phyloP scores from a whole-genome alignment of 2,888 invertebrate genomes.

The Cyaniris semiargus region DNA sequence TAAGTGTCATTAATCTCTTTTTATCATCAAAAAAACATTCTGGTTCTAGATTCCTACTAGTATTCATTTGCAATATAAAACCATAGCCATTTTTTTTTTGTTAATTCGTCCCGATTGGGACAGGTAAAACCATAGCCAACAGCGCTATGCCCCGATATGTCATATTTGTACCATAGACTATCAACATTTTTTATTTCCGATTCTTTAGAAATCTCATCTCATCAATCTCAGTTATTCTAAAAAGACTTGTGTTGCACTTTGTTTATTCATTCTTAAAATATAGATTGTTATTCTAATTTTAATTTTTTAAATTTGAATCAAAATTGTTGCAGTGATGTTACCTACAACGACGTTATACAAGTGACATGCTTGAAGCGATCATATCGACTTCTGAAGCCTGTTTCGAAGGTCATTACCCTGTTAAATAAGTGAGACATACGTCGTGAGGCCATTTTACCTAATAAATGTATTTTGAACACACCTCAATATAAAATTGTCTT shows the following conservation, averaged over 20 bases:
- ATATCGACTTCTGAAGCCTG: slow-evolving; percentile 26
- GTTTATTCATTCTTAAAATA: background rate
- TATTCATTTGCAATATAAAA: slow-evolving; percentile 29
- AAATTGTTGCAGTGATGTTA: background rate
- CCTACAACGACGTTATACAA: background rate
- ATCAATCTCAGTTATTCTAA: no score
- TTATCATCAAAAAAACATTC: slow-evolving; percentile 17
- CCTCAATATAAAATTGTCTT: background rate
- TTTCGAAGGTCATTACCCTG: slow-evolving; percentile 31
- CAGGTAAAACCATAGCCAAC: slow-evolving; percentile 29
- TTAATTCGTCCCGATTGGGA: no score
- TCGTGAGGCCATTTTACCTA: slow-evolving; percentile 8
- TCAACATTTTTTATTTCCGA: background rate
- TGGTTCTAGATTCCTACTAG: slow-evolving; percentile 19
- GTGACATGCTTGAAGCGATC: slow-evolving; percentile 28
- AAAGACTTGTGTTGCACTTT: background rate
- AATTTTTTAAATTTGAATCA: background rate
- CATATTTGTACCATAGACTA: background rate
- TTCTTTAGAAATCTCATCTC: slow-evolving; percentile 1
- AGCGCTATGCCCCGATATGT: background rate
- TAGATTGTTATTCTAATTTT: background rate
- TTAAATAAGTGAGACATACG: slow-evolving; percentile 16
- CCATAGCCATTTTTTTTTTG: no score
- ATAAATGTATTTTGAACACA: background rate
- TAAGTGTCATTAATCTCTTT: slow-evolving; percentile 28